Evolutionary conservation across 2,113 vertebrate species (phyloP).

Genomic region (Cryptotis parvus): DNA sequence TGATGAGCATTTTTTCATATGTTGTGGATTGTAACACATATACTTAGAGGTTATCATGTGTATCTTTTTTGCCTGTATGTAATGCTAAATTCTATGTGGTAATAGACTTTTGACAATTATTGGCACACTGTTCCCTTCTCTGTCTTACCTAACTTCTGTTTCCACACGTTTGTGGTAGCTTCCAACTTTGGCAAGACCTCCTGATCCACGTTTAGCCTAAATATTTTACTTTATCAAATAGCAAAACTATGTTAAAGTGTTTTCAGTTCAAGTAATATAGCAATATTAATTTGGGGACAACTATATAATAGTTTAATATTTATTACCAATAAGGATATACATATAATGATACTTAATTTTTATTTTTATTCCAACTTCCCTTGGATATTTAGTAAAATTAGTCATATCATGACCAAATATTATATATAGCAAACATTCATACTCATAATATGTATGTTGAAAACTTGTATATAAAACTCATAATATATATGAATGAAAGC

Average conservation of each 20-base stretch:
- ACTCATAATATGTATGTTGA: neutral
- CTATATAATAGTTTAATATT: neutral
- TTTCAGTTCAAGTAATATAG: neutral
- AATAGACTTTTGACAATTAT: too few species aligned
- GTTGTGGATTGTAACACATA: too few species aligned
- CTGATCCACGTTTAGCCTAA: too few species aligned
- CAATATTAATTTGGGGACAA: slow-evolving; percentile 9
- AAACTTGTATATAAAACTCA: too few species aligned
- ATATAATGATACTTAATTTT: neutral
- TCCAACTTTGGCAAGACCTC: too few species aligned
- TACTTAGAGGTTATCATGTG: too few species aligned
- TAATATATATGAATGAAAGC: neutral
- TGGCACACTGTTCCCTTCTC: too few species aligned
- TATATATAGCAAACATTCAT: neutral
- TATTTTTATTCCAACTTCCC: neutral
- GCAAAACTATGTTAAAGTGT: neutral
- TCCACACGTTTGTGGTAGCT: too few species aligned
- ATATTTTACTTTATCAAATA: neutral
- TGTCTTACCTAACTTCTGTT: too few species aligned
- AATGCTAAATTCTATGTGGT: too few species aligned
- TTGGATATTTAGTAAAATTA: neutral
- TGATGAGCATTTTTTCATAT: too few species aligned
- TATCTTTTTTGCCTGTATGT: too few species aligned
- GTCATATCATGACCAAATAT: neutral
- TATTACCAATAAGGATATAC: slow-evolving; percentile 6